A percentile compares a stretch with the other conserved stretches of the same genome.
Conservation (phyloP, 2,888 invertebrate species). For the Ommatoiulus sabulosus region DNA sequence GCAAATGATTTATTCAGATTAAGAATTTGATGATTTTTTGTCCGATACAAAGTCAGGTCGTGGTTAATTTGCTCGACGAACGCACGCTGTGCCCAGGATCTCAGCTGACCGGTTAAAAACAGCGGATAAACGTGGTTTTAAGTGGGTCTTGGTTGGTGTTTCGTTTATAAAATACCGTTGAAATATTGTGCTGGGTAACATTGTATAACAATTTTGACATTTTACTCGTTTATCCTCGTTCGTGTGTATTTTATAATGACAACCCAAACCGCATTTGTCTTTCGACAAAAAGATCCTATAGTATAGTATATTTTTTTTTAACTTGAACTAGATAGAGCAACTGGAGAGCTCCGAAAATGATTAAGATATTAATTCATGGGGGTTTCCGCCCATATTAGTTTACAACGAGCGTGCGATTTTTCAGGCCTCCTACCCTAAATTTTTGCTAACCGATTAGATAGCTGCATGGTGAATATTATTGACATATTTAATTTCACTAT, state of each 20-base stretch:
- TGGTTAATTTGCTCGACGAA: neutral
- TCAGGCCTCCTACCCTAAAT: neutral
- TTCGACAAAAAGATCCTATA: neutral
- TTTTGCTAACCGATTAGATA: conserved; percentile 29
- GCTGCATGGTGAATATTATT: neutral
- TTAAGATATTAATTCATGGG: conserved; percentile 11
- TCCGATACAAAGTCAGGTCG: neutral
- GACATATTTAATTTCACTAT: conserved; percentile 35
- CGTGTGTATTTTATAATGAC: neutral
- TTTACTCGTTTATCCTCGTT: neutral
- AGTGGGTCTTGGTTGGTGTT: neutral
- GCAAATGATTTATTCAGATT: neutral
- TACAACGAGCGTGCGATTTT: neutral
- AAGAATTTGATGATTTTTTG: neutral
- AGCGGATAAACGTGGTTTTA: neutral
- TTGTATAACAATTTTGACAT: neutral
- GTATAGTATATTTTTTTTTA: neutral
- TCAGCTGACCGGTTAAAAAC: neutral
- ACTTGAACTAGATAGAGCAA: neutral
- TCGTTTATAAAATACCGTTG: neutral
- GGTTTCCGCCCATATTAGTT: conserved; percentile 22
- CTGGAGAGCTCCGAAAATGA: conserved; percentile 3
- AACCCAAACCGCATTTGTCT: neutral
- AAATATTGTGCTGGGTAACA: neutral
- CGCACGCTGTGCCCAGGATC: neutral